Evolutionary conservation across 2,113 vertebrate species (phyloP).

Genomic region (Daphoenositta chrysoptera): DNA sequence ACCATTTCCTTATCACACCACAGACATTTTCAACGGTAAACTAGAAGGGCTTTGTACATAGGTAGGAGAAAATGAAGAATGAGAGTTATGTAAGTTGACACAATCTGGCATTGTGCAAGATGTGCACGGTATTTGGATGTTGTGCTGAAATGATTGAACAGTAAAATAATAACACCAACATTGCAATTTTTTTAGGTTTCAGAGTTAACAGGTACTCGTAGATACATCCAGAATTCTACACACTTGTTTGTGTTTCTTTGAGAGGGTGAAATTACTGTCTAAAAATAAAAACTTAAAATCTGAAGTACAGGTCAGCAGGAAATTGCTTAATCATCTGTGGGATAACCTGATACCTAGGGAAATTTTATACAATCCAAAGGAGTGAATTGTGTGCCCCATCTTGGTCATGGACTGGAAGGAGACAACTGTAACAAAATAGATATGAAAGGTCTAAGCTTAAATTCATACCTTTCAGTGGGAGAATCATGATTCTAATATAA

Average conservation of each 20-base stretch:
- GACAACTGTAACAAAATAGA: background rate
- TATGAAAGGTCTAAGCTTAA: background rate
- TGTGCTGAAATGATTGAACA: background rate
- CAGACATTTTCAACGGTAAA: background rate
- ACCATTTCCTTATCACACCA: background rate
- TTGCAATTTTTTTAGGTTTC: background rate
- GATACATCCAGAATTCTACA: background rate
- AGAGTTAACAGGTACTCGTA: background rate
- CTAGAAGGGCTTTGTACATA: background rate
- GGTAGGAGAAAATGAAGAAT: background rate
- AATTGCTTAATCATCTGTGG: background rate
- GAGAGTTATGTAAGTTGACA: background rate
- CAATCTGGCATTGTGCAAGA: background rate
- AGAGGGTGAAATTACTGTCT: background rate
- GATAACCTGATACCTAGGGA: background rate
- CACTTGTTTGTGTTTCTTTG: background rate
- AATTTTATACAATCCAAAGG: background rate
- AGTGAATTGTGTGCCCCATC: background rate
- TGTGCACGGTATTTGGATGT: background rate
- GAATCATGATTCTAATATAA: background rate
- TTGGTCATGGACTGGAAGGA: background rate
- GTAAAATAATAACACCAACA: background rate
- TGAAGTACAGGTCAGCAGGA: background rate
- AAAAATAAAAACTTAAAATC: background rate
- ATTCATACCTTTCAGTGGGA: background rate